These are phyloP conservation scores for Mastomys natalensis DNA, from an alignment of 2,113 vertebrate species.

Conservation along the genomic window DNA sequence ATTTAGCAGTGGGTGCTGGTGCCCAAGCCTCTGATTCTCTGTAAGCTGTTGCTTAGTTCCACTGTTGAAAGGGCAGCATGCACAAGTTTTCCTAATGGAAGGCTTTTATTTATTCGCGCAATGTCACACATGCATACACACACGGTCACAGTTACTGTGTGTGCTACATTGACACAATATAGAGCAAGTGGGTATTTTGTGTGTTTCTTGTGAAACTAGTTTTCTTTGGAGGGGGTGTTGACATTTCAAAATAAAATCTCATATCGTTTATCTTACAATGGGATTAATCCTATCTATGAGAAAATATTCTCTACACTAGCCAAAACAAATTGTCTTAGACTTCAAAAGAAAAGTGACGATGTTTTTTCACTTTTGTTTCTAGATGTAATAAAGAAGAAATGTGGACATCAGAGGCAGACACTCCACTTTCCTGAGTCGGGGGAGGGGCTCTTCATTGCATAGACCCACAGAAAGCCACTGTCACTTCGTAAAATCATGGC, in stretches of 20 bases:
- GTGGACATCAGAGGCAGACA: neutral
- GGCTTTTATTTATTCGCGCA: neutral
- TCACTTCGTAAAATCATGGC: constrained; percentile 5
- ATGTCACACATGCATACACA: neutral
- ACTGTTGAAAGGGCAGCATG: neutral
- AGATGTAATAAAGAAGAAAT: constrained; percentile 68
- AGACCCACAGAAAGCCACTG: neutral
- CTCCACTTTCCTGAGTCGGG: neutral
- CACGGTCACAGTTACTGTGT: neutral
- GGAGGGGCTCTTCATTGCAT: neutral
- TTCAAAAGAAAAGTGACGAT: constrained; percentile 64
- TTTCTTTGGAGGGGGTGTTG: neutral
- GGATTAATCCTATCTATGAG: constrained; percentile 43
- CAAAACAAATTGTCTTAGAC: constrained; percentile 60
- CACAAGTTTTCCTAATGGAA: neutral
- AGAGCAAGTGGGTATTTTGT: neutral
- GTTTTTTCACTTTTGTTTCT: constrained; percentile 67
- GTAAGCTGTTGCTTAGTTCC: neutral
- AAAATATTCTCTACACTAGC: constrained; percentile 48
- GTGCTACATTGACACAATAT: neutral
- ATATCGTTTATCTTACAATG: constrained; percentile 39
- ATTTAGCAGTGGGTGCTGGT: neutral
- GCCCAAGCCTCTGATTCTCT: neutral
- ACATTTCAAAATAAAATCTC: constrained; percentile 33
- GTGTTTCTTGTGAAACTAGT: constrained; percentile 47